Evolutionary conservation across 2,797 vertebrate species (phyloP).

Genomic region (Hypotaenidia philippensis): DNA sequence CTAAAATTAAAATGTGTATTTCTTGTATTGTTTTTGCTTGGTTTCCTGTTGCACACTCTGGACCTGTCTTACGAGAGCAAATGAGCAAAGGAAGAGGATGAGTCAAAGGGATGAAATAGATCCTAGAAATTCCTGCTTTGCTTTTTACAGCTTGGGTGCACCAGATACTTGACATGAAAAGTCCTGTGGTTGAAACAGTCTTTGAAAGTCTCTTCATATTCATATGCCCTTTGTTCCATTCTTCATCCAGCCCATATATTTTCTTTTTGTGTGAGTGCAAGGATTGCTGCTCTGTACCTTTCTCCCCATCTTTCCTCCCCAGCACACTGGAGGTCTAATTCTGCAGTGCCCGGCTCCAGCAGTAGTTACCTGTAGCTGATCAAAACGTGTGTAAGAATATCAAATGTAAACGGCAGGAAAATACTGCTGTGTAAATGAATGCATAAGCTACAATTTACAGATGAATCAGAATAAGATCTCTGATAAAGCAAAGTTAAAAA

Average conservation of each 20-base stretch:
- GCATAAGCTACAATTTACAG: not conserved
- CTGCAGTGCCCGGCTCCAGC: not conserved
- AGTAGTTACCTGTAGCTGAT: not conserved
- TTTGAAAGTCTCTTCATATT: constrained; percentile 37
- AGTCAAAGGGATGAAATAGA: constrained; percentile 39
- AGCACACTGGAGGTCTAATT: not conserved
- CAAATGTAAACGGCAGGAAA: not conserved
- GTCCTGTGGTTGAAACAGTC: constrained; percentile 23
- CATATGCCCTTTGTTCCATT: constrained; percentile 26
- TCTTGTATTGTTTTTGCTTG: constrained; percentile 56
- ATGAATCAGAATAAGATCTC: not conserved
- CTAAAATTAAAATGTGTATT: constrained; percentile 63
- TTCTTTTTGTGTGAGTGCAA: not conserved
- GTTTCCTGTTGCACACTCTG: constrained; percentile 58
- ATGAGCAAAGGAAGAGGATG: constrained; percentile 38
- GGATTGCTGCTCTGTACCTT: not conserved
- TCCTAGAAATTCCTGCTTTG: constrained; percentile 54
- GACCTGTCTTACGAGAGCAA: constrained; percentile 30
- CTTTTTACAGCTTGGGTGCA: constrained; percentile 38
- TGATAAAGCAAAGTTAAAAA: constrained; percentile 5
- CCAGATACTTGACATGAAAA: constrained; percentile 36
- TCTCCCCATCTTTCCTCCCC: not conserved
- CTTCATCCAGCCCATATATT: constrained; percentile 8
- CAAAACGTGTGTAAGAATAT: not conserved
- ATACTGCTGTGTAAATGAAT: not conserved